Conservation (phyloP, 2,797 vertebrate species). For the Orestias chungarensis region DNA sequence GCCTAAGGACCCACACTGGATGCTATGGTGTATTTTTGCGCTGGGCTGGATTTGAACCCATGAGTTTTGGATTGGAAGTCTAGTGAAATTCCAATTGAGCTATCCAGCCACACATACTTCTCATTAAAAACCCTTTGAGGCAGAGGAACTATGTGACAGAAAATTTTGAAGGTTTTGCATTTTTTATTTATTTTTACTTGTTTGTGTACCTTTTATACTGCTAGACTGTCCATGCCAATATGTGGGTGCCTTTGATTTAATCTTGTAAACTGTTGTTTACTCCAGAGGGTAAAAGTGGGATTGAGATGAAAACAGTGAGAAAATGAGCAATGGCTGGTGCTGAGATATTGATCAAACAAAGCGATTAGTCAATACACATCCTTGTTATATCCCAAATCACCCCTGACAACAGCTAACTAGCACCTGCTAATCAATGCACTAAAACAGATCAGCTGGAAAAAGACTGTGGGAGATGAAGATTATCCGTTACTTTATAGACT, state of each 20-base stretch:
- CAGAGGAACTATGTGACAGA: neutral
- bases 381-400: conserved; percentile 97
- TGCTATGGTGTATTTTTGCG: too few relatives aligned
- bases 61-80: too few relatives aligned
- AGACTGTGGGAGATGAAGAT: conserved; percentile 83
- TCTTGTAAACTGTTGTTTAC: conserved; percentile 36
- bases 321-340: conserved; percentile 85
- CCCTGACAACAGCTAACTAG: conserved; percentile 93
- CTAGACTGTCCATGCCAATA: too few relatives aligned
- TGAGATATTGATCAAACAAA: conserved; percentile 97
- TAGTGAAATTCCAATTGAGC: too few relatives aligned
- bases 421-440: conserved; percentile 94
- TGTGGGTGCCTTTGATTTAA: conserved; percentile 26
- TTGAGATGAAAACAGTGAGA: conserved; percentile 75
- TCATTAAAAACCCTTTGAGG: neutral
- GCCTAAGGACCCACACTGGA: too few relatives aligned
- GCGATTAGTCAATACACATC: conserved; percentile 98
- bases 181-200: neutral
- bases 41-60: too few relatives aligned
- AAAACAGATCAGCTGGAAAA: conserved; percentile 76
- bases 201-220: neutral
- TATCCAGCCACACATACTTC: too few relatives aligned
- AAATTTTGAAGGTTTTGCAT: neutral
- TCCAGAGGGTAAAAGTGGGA: conserved; percentile 41
- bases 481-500: conserved; percentile 76